These are phyloP conservation scores for Tonatia bakeri DNA, from an alignment of 2,113 vertebrate species.

Conservation along the genomic window DNA sequence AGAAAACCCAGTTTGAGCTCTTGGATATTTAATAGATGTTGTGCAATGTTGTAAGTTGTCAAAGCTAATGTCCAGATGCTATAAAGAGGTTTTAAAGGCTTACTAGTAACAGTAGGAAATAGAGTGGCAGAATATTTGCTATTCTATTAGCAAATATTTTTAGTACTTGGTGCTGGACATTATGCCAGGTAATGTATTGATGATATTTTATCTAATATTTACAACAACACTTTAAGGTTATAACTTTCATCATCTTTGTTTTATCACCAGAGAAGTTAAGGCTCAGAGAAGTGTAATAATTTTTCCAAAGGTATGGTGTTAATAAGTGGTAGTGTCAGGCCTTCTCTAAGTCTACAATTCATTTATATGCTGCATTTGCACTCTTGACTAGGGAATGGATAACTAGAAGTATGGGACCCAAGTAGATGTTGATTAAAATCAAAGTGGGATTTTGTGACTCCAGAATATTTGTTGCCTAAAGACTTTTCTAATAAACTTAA, in stretches of 20 bases:
- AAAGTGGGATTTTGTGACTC: neutral
- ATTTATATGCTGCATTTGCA: neutral
- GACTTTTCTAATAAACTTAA: neutral
- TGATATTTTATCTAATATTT: constrained; percentile 17
- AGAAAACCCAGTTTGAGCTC: neutral
- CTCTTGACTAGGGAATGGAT: neutral
- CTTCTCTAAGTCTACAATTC: neutral
- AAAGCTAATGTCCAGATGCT: neutral
- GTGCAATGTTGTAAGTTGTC: neutral
- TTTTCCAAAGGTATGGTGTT: neutral
- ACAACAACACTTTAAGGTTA: neutral
- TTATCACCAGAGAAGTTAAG: neutral
- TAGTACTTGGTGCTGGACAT: neutral
- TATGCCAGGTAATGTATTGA: neutral
- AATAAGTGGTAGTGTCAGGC: neutral
- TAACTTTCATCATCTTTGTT: constrained; percentile 24
- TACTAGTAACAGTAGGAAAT: neutral
- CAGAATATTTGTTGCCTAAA: neutral
- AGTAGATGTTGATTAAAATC: neutral
- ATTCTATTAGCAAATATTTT: neutral
- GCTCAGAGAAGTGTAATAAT: neutral
- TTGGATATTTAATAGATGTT: neutral
- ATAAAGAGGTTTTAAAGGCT: neutral
- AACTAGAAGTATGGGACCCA: neutral
- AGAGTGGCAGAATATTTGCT: neutral